Base-by-base conservation (phyloP, 2,888 invertebrate species). In the Thyatira batis region DNA sequence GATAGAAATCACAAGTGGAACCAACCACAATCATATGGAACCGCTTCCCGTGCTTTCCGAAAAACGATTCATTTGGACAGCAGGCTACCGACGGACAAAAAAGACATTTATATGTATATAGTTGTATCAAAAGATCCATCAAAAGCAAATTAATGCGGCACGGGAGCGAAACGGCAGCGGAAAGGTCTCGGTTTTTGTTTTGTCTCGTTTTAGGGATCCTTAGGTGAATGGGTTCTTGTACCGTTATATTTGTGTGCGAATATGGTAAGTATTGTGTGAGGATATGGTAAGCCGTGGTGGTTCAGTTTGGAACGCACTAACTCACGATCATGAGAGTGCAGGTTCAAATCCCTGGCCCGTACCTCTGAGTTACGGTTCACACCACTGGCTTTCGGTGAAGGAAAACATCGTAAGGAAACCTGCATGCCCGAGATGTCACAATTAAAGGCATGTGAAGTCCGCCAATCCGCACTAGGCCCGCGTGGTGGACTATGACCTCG, bases 81-180 rank as follows among this genome's bases (percentile, higher is more conserved):
- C 39, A 39, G 39, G 13, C 21, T 60, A 60, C 59, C 49, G 45
- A 55, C 64, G 63, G 60, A 43, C 64, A 51, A 54, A 54, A 77
- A 79, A 79, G 78, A 78, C 73, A 60, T 74, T 27, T 52, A 52
- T 51, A 55, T 58, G 28, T 55, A 51, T 52, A 54, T 49, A 54
- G 45, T 46, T 50, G 53, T 45, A 27, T 55, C 48, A 54, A 46
- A 33, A 49, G 55, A 57, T 60, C 53, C 87, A 90, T 90, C 90
- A 89, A 80, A 82, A 80, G 78, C 72, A 74, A 85, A 88, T 89
- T 89, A 87, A 84, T 79, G 76, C 66, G 63, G 55, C 58, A 65
- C 66, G 63, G 67, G 55, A 65, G 69, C 72, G 69, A 71, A 74
- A 76, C 78, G 71, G 74, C 71, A 76, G 78, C 86, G 79, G 80